These are phyloP conservation scores for Rhyacichthys aspro DNA, from an alignment of 2,797 vertebrate genomes.

Conservation along the genomic window DNA sequence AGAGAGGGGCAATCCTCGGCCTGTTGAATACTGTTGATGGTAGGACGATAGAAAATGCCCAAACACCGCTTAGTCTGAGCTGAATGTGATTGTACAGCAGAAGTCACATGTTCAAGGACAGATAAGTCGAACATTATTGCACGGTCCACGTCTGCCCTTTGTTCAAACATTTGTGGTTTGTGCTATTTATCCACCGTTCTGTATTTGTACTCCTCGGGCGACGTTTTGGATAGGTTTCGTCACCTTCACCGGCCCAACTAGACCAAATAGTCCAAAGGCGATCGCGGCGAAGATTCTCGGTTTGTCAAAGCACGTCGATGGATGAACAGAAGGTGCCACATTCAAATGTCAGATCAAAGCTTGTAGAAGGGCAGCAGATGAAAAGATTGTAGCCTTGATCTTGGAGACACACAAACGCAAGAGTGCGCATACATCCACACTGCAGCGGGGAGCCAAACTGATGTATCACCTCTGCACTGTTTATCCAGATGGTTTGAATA, in stretches of 20 bases:
- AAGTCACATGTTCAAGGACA: slow-evolving; percentile 51
- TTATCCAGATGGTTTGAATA: slow-evolving; percentile 48
- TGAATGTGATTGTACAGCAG: slow-evolving; percentile 36
- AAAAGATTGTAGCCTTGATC: slow-evolving; percentile 71
- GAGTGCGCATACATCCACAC: slow-evolving; percentile 34
- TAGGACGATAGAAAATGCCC: slow-evolving; percentile 35
- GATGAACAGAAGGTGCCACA: slow-evolving; percentile 64
- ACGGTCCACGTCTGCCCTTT: slow-evolving; percentile 20
- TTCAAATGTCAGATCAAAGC: slow-evolving; percentile 71
- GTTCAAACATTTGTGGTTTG: slow-evolving; percentile 6
- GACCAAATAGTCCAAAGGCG: slow-evolving; percentile 39
- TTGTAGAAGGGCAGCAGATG: slow-evolving; percentile 56
- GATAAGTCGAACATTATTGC: slow-evolving; percentile 17
- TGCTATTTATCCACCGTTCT: slow-evolving; percentile 13
- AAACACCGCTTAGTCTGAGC: slow-evolving; percentile 48
- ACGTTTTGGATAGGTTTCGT: slow-evolving; percentile 10
- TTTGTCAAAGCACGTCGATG: slow-evolving; percentile 37
- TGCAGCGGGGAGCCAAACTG: slow-evolving; percentile 42
- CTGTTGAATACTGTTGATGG: slow-evolving; percentile 56
- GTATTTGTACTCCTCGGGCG: slow-evolving; percentile 26
- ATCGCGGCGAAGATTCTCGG: slow-evolving; percentile 25
- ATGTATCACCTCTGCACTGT: slow-evolving; percentile 35
- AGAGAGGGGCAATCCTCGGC: slow-evolving; percentile 54
- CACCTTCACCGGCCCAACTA: slow-evolving; percentile 26
- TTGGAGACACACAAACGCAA: slow-evolving; percentile 44